Evolutionary conservation across 2,797 vertebrate genomes (phyloP).

Genomic region (Microctenopoma lineatum): DNA sequence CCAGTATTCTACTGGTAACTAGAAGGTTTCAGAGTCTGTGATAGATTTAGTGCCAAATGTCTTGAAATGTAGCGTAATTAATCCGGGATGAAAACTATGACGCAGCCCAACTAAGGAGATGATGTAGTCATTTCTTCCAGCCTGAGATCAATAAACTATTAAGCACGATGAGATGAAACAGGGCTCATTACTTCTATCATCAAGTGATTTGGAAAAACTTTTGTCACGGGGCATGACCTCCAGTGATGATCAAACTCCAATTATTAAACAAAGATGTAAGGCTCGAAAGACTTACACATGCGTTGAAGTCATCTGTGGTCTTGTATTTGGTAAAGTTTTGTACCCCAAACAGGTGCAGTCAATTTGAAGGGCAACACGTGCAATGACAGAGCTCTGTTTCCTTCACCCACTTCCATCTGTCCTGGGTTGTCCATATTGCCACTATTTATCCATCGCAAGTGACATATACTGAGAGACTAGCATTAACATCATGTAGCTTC

Average conservation of each 20-base stretch:
- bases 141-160: conserved; percentile 62
- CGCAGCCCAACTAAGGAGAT: conserved; percentile 34
- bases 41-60: conserved; percentile 1
- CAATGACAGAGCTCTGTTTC: conserved; percentile 10
- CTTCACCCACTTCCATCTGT: conserved; percentile 4
- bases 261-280: neutral
- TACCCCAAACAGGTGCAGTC: neutral
- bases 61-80: conserved; percentile 13
- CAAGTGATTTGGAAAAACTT: conserved; percentile 30
- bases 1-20: neutral
- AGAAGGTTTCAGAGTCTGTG: neutral
- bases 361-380: conserved; percentile 11
- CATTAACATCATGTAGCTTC: conserved; percentile 15
- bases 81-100: conserved; percentile 5
- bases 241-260: conserved; percentile 1
- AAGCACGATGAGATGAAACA: conserved; percentile 53
- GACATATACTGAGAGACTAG: conserved; percentile 16
- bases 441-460: conserved; percentile 23
- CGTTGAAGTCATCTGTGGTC: too few species aligned
- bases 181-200: conserved; percentile 37
- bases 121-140: conserved; percentile 55
- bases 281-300: too few species aligned
- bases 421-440: neutral
- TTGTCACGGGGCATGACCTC: conserved; percentile 9
- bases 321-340: neutral